Conservation (phyloP, 2,888 invertebrate genomes). For the Dione vanillae region DNA sequence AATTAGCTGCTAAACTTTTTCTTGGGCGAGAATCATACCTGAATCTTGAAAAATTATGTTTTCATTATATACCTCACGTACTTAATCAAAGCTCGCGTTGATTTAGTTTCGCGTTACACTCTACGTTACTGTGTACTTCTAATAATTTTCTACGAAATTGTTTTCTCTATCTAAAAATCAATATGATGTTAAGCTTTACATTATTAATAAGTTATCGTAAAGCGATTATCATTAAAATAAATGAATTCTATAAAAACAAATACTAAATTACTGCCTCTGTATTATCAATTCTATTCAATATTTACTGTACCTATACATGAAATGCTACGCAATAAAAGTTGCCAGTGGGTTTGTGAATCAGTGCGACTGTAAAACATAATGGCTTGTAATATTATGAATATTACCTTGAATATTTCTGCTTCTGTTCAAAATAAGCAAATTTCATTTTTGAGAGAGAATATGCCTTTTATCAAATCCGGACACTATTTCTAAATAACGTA, state of each 20-base stretch:
- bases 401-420: constrained; percentile 19
- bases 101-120: no score
- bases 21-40: no score
- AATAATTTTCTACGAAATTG: neutral
- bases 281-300: constrained; percentile 17
- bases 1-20: no score
- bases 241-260: neutral
- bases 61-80: no score
- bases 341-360: constrained; percentile 11
- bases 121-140: no score
- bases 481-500: no score
- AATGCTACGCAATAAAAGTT: constrained; percentile 20
- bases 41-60: no score
- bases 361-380: constrained; percentile 25
- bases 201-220: neutral
- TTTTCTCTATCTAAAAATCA: neutral
- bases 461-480: neutral
- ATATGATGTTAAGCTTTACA: neutral
- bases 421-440: neutral
- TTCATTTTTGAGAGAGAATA: neutral
- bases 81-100: no score
- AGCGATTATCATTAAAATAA: neutral
- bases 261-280: neutral
- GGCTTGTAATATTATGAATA: constrained; percentile 23
- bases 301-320: constrained; percentile 3